Evolutionary conservation across 2,888 invertebrate species (phyloP).

Genomic region (Agapetus fuscipes): DNA sequence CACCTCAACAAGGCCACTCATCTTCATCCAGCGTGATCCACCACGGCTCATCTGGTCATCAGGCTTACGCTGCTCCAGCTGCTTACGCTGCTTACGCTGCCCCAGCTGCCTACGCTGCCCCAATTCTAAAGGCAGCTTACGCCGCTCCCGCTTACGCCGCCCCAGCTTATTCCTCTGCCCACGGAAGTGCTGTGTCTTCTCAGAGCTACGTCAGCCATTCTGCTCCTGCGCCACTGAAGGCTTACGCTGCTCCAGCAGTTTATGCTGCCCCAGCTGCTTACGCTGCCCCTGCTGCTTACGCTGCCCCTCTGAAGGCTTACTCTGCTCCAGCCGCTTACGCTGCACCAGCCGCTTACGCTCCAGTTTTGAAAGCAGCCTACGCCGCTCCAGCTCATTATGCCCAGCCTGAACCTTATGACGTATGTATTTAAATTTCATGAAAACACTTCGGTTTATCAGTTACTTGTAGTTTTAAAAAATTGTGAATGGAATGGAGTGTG

Average conservation of each 20-base stretch:
- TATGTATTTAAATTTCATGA: not conserved
- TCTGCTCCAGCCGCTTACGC: conserved; percentile 27
- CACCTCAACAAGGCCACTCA: too few relatives aligned
- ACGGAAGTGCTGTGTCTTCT: conserved; percentile 21
- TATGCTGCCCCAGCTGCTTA: conserved; percentile 23
- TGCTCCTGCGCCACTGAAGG: conserved; percentile 26
- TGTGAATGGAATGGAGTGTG: too few relatives aligned
- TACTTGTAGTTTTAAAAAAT: too few relatives aligned
- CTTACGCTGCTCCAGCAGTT: conserved; percentile 36
- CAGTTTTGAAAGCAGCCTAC: conserved; percentile 31
- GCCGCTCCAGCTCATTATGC: conserved; percentile 31
- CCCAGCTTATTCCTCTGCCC: conserved; percentile 25
- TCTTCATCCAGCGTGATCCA: conserved; percentile 11
- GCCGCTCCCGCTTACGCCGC: conserved; percentile 28
- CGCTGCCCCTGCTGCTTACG: conserved; percentile 33
- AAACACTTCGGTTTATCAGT: too few relatives aligned
- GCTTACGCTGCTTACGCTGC: conserved; percentile 32
- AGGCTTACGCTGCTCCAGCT: conserved; percentile 20
- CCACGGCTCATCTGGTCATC: conserved; percentile 7
- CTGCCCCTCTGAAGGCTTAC: conserved; percentile 26
- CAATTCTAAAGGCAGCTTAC: conserved; percentile 28
- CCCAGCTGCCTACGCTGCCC: conserved; percentile 23
- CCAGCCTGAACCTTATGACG: conserved; percentile 17
- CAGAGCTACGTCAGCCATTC: conserved; percentile 15
- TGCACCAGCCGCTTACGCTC: conserved; percentile 24